phyloP scores from a whole-genome alignment of 1,140 invertebrate genomes.

The Brachionus manjavacas region DNA sequence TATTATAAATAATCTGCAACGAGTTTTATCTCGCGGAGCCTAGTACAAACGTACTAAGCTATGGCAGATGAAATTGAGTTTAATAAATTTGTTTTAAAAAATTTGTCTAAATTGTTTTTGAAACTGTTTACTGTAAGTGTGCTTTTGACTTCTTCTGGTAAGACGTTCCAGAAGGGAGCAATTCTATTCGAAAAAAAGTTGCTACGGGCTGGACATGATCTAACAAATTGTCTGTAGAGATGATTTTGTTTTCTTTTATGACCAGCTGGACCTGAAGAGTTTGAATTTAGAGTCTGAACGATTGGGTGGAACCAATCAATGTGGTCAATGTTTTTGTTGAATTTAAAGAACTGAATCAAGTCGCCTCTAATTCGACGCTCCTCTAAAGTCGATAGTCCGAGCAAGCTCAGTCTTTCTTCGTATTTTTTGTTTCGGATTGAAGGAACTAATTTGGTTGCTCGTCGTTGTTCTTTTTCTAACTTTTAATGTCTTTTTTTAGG shows the following conservation, averaged over 20 bases:
- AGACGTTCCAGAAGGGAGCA: neutral
- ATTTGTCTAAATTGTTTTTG: constrained; percentile 1
- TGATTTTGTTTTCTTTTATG: constrained; percentile 1
- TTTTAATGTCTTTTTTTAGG: neutral
- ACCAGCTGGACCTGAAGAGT: neutral
- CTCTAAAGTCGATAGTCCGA: neutral
- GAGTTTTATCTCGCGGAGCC: neutral
- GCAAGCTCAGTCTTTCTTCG: neutral
- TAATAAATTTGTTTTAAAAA: neutral
- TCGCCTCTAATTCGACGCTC: neutral
- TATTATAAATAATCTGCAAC: neutral
- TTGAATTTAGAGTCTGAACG: constrained; percentile 1
- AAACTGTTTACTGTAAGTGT: neutral
- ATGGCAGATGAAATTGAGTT: neutral
- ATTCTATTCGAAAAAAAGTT: constrained; percentile 4
- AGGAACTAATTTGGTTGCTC: constrained; percentile 20
- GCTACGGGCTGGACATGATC: neutral
- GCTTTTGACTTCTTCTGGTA: constrained; percentile 4
- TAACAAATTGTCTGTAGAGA: constrained; percentile 8
- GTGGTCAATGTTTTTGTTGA: neutral
- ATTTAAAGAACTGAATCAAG: constrained; percentile 8
- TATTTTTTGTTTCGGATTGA: constrained; percentile 5
- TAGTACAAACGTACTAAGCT: neutral
- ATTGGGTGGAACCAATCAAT: neutral
- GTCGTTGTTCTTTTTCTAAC: neutral